phyloP scores from a whole-genome alignment of 2,888 invertebrate genomes.

The Drosophila rubida region DNA sequence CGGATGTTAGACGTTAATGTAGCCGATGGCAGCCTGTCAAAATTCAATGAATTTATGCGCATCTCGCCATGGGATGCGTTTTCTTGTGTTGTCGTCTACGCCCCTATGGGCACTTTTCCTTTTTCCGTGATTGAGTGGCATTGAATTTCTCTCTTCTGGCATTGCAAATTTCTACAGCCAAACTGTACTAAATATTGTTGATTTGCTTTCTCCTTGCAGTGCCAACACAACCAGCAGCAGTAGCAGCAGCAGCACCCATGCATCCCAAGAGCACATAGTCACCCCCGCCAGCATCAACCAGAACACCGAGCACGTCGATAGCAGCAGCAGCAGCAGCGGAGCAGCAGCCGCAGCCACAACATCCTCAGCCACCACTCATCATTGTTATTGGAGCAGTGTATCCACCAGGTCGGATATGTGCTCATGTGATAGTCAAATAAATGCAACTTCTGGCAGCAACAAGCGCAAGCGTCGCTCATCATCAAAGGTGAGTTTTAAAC shows the following conservation, averaged over 20 bases:
- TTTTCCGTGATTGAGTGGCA: conserved; percentile 37
- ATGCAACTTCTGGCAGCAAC: conserved; percentile 25
- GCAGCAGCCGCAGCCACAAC: conserved; percentile 1
- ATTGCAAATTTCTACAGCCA: conserved; percentile 17
- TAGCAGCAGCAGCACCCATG: conserved; percentile 30
- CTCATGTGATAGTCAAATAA: conserved; percentile 35
- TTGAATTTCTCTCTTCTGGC: conserved; percentile 32
- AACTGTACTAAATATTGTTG: conserved; percentile 18
- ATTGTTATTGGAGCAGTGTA: conserved; percentile 4
- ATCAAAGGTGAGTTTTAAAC: conserved; percentile 32
- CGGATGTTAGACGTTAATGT: conserved; percentile 75
- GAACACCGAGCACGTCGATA: conserved; percentile 28
- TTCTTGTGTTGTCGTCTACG: conserved; percentile 48
- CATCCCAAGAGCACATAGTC: conserved; percentile 44
- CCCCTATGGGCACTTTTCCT: conserved; percentile 55
- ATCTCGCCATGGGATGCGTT: conserved; percentile 12
- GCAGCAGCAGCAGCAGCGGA: conserved; percentile 20
- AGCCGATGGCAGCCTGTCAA: conserved; percentile 63
- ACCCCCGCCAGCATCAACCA: conserved; percentile 38
- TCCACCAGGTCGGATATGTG: conserved; percentile 36
- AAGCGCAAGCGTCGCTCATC: conserved; percentile 45
- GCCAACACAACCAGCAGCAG: conserved; percentile 52
- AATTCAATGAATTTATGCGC: conserved; percentile 75
- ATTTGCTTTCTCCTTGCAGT: conserved; percentile 40
- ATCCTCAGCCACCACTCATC: conserved; percentile 21